phyloP scores from a whole-genome alignment of 2,888 invertebrate genomes.

The Sturmia bella region DNA sequence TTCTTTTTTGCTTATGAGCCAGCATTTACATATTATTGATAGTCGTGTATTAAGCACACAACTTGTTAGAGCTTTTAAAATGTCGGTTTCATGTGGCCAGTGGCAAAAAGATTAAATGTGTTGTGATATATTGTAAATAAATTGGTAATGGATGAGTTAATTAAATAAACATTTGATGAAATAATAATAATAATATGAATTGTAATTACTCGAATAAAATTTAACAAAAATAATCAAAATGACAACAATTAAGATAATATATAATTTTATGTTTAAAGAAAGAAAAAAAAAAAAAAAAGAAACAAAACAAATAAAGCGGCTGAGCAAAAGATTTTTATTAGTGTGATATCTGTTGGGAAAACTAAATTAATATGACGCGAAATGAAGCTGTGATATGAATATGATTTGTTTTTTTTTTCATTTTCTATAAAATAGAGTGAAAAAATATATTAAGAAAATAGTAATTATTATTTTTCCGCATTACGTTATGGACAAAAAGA shows the following conservation, averaged over 20 bases:
- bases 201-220: slow-evolving; percentile 16
- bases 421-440: no score
- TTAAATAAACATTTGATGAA: slow-evolving; percentile 62
- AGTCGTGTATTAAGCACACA: not conserved
- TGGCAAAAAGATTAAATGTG: not conserved
- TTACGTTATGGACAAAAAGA: no score
- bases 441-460: no score
- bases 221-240: not conserved
- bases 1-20: not conserved
- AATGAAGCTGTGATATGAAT: no score
- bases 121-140: slow-evolving; percentile 26
- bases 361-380: no score
- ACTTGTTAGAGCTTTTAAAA: not conserved
- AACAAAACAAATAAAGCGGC: no score
- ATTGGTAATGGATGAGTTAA: slow-evolving; percentile 55
- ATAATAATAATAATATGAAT: slow-evolving; percentile 43
- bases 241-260: not conserved
- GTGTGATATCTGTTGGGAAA: no score
- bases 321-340: no score
- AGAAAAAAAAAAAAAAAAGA: no score
- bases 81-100: not conserved
- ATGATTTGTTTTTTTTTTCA: no score
- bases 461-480: no score
- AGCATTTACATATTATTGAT: slow-evolving; percentile 1
- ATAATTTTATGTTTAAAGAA: not conserved